phyloP scores from a whole-genome alignment of 2,888 invertebrate species.

The Drosophila birchii region DNA sequence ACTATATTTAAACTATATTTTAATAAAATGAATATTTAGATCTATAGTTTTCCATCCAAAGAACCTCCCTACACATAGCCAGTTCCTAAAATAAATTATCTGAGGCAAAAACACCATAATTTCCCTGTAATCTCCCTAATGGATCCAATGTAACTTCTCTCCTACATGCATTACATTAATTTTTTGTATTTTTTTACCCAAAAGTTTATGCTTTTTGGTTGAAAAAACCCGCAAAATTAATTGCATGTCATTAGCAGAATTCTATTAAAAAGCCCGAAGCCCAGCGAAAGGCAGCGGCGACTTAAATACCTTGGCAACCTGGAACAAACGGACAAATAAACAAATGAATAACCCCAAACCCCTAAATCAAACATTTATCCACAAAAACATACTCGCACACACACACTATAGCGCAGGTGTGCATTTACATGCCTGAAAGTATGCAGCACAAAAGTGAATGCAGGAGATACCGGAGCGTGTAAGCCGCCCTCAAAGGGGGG shows the following conservation, averaged over 20 bases:
- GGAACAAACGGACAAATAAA: constrained; percentile 10
- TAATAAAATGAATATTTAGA: not conserved
- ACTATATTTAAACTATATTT: too few relatives aligned
- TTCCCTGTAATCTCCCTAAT: constrained; percentile 1
- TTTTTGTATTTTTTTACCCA: not conserved
- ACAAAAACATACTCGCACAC: not conserved
- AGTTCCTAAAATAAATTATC: not conserved
- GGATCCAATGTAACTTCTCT: constrained; percentile 1
- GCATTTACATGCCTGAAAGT: constrained; percentile 47
- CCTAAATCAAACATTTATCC: constrained; percentile 48
- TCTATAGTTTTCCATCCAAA: not conserved
- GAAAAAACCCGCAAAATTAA: constrained; percentile 65
- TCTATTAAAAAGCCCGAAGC: constrained; percentile 40
- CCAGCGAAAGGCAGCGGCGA: not conserved
- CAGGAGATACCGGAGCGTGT: constrained; percentile 10
- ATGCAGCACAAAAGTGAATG: constrained; percentile 30
- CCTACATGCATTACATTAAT: not conserved
- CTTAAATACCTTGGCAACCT: constrained; percentile 51
- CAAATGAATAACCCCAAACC: constrained; percentile 31
- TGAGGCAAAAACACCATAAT: not conserved
- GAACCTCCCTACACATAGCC: not conserved
- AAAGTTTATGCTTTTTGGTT: constrained; percentile 38
- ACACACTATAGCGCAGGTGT: constrained; percentile 2
- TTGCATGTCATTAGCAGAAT: constrained; percentile 73
- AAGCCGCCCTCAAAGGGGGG: constrained; percentile 26